Conservation (phyloP, 2,888 invertebrate genomes). For the Strigamia transsilvanica region DNA sequence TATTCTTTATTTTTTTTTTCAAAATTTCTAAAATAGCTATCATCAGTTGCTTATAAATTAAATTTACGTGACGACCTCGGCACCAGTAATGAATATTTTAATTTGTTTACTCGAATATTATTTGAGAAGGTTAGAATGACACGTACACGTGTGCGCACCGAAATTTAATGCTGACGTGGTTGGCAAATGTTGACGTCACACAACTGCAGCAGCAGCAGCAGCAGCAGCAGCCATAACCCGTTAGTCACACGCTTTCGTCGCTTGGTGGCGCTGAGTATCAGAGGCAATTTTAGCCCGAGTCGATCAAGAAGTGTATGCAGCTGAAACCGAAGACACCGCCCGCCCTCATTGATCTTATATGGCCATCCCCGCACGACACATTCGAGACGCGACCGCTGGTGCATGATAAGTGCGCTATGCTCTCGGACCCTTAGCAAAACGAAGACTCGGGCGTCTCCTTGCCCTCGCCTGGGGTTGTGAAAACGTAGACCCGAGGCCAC, state of each 20-base stretch:
- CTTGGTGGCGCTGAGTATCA: constrained; percentile 50
- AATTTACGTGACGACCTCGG: not conserved
- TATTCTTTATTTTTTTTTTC: not conserved
- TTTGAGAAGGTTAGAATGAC: constrained; percentile 23
- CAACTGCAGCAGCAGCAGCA: constrained; percentile 29
- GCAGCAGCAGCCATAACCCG: constrained; percentile 40
- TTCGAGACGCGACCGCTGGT: constrained; percentile 47
- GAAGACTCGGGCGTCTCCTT: constrained; percentile 17
- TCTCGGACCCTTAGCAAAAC: constrained; percentile 23
- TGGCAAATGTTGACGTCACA: constrained; percentile 1
- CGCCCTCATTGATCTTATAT: constrained; percentile 43
- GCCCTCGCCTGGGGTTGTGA: constrained; percentile 43
- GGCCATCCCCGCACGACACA: constrained; percentile 48
- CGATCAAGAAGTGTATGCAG: constrained; percentile 40
- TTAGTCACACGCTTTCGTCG: constrained; percentile 51
- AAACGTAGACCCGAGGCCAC: constrained; percentile 33
- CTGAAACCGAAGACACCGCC: constrained; percentile 44
- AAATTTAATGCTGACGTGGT: constrained; percentile 40
- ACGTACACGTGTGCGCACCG: constrained; percentile 9
- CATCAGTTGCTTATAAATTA: not conserved
- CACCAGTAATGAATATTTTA: constrained; percentile 32
- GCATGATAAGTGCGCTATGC: constrained; percentile 27
- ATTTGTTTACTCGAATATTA: constrained; percentile 6
- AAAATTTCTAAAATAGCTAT: not conserved
- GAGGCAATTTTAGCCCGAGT: constrained; percentile 36